These are phyloP conservation scores for Paedocypris micromegethes DNA, from an alignment of 2,797 vertebrate genomes.

Conservation along the genomic window DNA sequence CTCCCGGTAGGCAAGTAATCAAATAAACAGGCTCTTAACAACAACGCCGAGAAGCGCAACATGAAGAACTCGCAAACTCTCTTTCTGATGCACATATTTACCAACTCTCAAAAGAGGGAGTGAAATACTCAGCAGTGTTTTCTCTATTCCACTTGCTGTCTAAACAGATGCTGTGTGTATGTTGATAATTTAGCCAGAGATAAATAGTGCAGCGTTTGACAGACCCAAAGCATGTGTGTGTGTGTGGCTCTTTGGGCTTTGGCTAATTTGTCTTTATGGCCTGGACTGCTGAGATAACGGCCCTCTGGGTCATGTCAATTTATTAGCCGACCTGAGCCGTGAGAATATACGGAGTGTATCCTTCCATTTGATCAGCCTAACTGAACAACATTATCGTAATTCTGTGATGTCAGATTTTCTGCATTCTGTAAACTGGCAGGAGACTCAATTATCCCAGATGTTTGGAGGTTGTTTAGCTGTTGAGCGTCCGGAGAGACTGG, in stretches of 20 bases:
- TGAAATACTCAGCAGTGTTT: slow-evolving; percentile 13
- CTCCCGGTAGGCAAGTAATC: slow-evolving; percentile 26
- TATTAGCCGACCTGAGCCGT: slow-evolving; percentile 25
- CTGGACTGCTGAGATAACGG: slow-evolving; percentile 33
- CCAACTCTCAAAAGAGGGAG: slow-evolving; percentile 6
- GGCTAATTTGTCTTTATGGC: slow-evolving; percentile 37
- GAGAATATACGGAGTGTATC: slow-evolving; percentile 9
- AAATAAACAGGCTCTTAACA: slow-evolving; percentile 30
- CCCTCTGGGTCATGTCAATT: slow-evolving; percentile 6
- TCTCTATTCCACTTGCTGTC: slow-evolving; percentile 25
- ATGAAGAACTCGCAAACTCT: slow-evolving; percentile 14
- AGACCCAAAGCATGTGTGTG: not conserved
- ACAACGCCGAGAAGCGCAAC: slow-evolving; percentile 14
- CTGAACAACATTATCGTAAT: not conserved
- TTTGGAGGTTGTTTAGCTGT: no score
- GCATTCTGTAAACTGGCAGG: not conserved
- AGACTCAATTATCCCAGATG: no score
- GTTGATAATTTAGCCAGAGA: slow-evolving; percentile 26
- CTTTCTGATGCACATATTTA: not conserved
- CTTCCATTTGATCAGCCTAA: slow-evolving; percentile 2
- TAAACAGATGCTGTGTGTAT: slow-evolving; percentile 23
- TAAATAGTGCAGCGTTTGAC: slow-evolving; percentile 17
- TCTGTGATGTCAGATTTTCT: slow-evolving; percentile 1
- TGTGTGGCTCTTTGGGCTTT: slow-evolving; percentile 23
- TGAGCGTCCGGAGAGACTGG: no score